Evolutionary conservation across 2,113 vertebrate species (phyloP), one percentile per base, ranked within the genome.

Genomic region (Heliornis fulica): DNA sequence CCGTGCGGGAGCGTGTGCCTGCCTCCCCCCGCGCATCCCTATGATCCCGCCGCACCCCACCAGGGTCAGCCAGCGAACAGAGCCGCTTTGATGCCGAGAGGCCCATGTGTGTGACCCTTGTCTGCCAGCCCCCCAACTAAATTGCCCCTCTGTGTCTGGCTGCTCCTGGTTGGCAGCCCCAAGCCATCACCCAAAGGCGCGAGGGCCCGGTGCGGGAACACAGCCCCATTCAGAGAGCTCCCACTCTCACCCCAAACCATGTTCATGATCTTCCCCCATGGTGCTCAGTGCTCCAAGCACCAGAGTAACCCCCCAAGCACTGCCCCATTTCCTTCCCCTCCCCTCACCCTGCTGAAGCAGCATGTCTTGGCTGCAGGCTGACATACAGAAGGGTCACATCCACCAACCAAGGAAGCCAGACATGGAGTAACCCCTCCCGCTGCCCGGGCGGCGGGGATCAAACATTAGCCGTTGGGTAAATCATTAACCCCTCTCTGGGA

Each of bases 151-250:
- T 83, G 51, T 3, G 40, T 26, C 72, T 81, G 8, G 1, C 34
- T 3, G 3, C 29, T 75, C 56, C 80, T 43, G 32, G 34, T 12
- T 8, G 7, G 85, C 61, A 80, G 74, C 74, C 81, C 66, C 51
- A 10, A 6, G 77, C 51, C 29, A 10, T 28, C 78, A 60, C 69
- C 45, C 11, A 1, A 29, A 61, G 88, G 81, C 13, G 0, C 1
- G 0, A n/a, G 43, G 59, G 61, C 21, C 53, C 3, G 0, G 53
- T 1, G 2, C 0, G 2, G 60, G 81, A 95, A 95, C 96, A 97
- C 95, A 94, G 96, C 50, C 76, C 15, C 75, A 90, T 97, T 97
- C 85, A 97, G 41, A 69, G 72, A 16, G 61, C 25, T 74, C 59
- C 87, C 21, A 54, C 85, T 92, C 89, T 86, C 90, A 88, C 74